Conservation (phyloP, 1,140 invertebrate genomes). For the Aphaenogaster ashmeadi region DNA sequence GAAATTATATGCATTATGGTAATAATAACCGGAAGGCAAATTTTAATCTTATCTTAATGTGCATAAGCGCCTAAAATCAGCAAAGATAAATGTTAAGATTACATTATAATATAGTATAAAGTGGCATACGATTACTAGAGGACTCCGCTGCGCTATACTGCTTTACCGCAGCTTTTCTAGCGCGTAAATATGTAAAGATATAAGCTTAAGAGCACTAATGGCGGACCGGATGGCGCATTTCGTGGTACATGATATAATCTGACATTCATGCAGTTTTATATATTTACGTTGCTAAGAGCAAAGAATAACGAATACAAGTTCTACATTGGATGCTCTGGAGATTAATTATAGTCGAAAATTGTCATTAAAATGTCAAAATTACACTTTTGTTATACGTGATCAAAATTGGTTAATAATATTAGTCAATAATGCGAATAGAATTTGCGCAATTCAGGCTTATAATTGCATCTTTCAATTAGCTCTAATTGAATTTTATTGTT, state of each 20-base stretch:
- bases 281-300: not conserved
- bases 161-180: not conserved
- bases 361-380: not conserved
- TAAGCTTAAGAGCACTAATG: slow-evolving; percentile 35
- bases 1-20: not conserved
- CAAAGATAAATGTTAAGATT: slow-evolving; percentile 41
- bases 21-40: slow-evolving; percentile 1
- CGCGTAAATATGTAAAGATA: slow-evolving; percentile 39
- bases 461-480: not conserved
- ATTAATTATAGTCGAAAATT: not conserved
- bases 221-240: not conserved
- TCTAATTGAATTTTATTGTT: not conserved
- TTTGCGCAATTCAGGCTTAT: not conserved
- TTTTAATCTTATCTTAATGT: not conserved
- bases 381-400: not conserved
- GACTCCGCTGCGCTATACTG: not conserved
- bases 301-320: not conserved
- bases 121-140: not conserved
- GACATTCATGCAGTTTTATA: not conserved
- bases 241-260: not conserved
- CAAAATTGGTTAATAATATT: not conserved
- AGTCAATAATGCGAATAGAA: not conserved
- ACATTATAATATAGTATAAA: not conserved
- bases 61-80: not conserved
- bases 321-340: not conserved